Conservation (phyloP, 1,140 invertebrate genomes). For the Maniola jurtina region DNA sequence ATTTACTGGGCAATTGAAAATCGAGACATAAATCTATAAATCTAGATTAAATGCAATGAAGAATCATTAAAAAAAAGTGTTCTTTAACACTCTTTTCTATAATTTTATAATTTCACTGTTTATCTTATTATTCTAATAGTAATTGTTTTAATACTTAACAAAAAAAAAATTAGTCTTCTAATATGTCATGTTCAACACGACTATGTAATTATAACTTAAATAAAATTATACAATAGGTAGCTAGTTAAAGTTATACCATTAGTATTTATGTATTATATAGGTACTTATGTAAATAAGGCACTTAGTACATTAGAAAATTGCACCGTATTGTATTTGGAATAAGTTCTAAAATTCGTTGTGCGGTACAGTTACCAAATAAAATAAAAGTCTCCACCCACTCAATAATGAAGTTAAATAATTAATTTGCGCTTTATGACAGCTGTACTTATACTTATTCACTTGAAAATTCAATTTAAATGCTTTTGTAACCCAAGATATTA, state of each 20-base stretch:
- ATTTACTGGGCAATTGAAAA: too few species aligned
- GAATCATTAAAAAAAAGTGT: too few species aligned
- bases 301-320: slow-evolving; percentile 16
- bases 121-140: neutral
- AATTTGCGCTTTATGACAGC: too few species aligned
- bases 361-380: neutral
- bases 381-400: neutral
- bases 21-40: too few species aligned
- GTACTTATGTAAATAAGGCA: slow-evolving; percentile 25
- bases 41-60: too few species aligned
- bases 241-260: slow-evolving; percentile 8
- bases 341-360: slow-evolving; percentile 28
- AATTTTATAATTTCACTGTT: too few species aligned
- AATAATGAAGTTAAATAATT: too few species aligned
- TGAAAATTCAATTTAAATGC: too few species aligned
- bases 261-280: slow-evolving; percentile 15
- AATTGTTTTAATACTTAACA: neutral
- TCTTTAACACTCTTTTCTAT: too few species aligned
- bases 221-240: neutral
- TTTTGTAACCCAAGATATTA: too few species aligned
- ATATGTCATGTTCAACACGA: slow-evolving; percentile 25
- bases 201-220: slow-evolving; percentile 12
- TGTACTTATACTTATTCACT: too few species aligned
- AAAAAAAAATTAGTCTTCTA: slow-evolving; percentile 26
- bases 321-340: slow-evolving; percentile 18